Evolutionary conservation across 2,888 invertebrate species (phyloP).

Genomic region (Perizoma affinitatum): DNA sequence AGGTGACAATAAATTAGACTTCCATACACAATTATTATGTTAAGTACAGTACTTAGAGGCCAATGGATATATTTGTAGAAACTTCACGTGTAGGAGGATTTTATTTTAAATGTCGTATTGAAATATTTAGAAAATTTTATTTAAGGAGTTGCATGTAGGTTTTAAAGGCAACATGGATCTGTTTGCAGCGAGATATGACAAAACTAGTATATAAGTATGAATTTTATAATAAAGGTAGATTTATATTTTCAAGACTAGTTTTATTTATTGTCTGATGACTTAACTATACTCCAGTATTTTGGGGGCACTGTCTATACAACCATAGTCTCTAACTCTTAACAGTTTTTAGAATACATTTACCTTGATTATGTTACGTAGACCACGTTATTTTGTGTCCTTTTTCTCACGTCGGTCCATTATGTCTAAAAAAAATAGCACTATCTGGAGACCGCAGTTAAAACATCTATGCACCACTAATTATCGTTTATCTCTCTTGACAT

Average conservation of each 20-base stretch:
- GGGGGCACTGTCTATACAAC: too few relatives aligned
- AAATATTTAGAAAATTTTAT: not conserved
- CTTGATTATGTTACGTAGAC: too few relatives aligned
- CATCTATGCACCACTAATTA: too few relatives aligned
- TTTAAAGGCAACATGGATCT: constrained; percentile 36
- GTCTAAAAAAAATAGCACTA: too few relatives aligned
- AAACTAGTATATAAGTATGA: constrained; percentile 26
- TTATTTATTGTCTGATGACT: constrained; percentile 16
- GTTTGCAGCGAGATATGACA: constrained; percentile 34
- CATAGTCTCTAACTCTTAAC: too few relatives aligned
- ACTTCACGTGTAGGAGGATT: constrained; percentile 6
- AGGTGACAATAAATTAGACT: not conserved
- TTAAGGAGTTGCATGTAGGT: constrained; percentile 2
- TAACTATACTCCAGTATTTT: too few relatives aligned
- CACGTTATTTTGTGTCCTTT: too few relatives aligned
- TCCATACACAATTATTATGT: constrained; percentile 2
- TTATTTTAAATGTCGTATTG: not conserved
- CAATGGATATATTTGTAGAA: not conserved
- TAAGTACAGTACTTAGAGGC: too few relatives aligned
- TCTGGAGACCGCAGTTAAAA: too few relatives aligned
- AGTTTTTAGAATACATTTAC: too few relatives aligned
- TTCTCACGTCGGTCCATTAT: too few relatives aligned
- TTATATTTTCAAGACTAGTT: constrained; percentile 17
- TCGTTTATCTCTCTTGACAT: too few relatives aligned
- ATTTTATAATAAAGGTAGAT: constrained; percentile 31